Percentiles rank a stretch among this genome's conserved stretches.
Conservation (phyloP, 2,113 vertebrate genomes). For the Antechinus stuartii region DNA sequence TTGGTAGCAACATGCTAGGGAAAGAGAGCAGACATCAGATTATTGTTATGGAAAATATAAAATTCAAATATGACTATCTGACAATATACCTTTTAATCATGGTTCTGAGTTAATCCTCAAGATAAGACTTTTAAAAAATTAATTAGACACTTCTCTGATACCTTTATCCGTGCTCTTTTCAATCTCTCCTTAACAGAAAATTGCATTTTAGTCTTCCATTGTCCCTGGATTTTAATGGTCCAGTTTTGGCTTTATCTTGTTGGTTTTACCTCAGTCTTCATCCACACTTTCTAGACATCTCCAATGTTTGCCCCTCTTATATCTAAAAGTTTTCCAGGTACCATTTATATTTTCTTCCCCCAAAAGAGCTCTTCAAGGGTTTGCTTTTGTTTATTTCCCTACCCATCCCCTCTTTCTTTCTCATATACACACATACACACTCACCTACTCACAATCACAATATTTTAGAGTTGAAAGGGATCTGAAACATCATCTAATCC, state of each 20-base stretch:
- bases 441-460: background rate
- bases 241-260: too few relatives aligned
- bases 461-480: too few relatives aligned
- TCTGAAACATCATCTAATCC: too few relatives aligned
- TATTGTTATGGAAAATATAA: background rate
- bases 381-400: background rate
- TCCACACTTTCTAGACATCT: background rate
- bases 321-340: background rate
- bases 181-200: too few relatives aligned
- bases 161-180: too few relatives aligned
- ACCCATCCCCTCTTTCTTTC: background rate
- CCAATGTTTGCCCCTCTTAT: background rate
- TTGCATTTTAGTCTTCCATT: too few relatives aligned
- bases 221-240: too few relatives aligned
- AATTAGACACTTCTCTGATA: too few relatives aligned
- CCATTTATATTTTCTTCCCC: background rate
- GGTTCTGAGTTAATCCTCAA: too few relatives aligned
- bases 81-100: too few relatives aligned
- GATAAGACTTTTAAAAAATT: too few relatives aligned
- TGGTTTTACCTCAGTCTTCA: background rate
- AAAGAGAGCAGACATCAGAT: background rate
- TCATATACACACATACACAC: too few relatives aligned
- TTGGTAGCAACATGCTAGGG: background rate
- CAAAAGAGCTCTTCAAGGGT: background rate
- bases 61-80: background rate